Percentiles rank a stretch among this genome's conserved stretches.
Evolutionary conservation across 2,888 invertebrate genomes (phyloP).

Genomic region (Rhagium mordax): DNA sequence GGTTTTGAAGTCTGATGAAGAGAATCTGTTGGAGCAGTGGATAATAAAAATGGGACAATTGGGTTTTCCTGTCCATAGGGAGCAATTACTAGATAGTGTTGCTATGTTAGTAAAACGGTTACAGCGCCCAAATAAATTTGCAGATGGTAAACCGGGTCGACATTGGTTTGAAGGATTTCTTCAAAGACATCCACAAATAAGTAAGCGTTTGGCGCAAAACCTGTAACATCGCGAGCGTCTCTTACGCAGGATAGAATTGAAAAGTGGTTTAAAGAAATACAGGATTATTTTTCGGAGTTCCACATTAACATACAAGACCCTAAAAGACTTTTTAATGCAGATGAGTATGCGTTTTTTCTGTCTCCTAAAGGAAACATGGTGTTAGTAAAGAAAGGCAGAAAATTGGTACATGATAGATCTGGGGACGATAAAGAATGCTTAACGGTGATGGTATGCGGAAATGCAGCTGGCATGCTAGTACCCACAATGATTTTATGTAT

Average conservation of each 20-base stretch:
- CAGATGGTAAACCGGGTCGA: conserved; percentile 28
- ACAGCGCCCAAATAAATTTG: conserved; percentile 29
- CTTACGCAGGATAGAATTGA: neutral
- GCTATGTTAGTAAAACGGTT: conserved; percentile 30
- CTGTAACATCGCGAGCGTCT: neutral
- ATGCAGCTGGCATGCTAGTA: conserved; percentile 2
- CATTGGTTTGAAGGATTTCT: conserved; percentile 35
- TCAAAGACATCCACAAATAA: conserved; percentile 34
- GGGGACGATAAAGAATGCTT: conserved; percentile 29
- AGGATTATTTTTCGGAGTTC: neutral
- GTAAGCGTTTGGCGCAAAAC: conserved; percentile 31
- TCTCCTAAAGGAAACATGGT: conserved; percentile 24
- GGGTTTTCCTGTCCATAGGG: conserved; percentile 39
- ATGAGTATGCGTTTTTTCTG: conserved; percentile 31
- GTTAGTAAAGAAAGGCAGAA: neutral
- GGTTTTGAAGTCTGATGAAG: conserved; percentile 38
- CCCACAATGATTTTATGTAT: conserved; percentile 3
- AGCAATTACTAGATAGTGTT: conserved; percentile 23
- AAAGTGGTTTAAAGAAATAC: neutral
- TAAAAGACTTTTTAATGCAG: conserved; percentile 32
- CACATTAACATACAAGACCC: conserved; percentile 38
- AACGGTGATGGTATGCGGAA: conserved; percentile 9
- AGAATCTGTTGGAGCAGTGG: conserved; percentile 37
- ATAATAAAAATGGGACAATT: conserved; percentile 36
- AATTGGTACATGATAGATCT: conserved; percentile 20